These are phyloP conservation scores for Orientallactaga sibirica DNA, from an alignment of 2,797 vertebrate genomes.

Conservation along the genomic window DNA sequence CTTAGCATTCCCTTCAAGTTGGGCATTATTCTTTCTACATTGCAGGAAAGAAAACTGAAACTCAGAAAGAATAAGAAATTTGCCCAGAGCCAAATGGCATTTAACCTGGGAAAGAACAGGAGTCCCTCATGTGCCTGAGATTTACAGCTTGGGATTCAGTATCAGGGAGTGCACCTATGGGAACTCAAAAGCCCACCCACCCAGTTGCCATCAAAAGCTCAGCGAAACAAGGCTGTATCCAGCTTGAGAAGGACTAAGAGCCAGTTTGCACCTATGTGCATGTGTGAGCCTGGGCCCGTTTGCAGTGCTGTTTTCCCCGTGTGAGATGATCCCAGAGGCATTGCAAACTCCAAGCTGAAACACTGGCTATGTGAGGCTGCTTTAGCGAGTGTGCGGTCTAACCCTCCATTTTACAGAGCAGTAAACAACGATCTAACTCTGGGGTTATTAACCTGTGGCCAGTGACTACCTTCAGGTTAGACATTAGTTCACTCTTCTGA, in stretches of 20 bases:
- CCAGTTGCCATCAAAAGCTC: not conserved
- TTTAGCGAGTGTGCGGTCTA: not conserved
- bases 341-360: not conserved
- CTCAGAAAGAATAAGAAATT: not conserved
- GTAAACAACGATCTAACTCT: not conserved
- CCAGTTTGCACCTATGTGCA: not conserved
- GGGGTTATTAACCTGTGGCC: not conserved
- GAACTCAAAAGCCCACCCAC: not conserved
- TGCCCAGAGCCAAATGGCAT: not conserved
- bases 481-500: not conserved
- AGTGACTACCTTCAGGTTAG: not conserved
- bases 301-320: not conserved
- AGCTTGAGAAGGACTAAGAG: not conserved
- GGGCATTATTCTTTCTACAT: not conserved
- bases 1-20: not conserved
- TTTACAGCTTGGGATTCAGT: no score
- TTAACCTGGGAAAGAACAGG: not conserved
- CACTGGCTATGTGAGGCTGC: not conserved
- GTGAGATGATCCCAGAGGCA: not conserved
- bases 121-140: not conserved
- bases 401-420: not conserved
- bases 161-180: not conserved
- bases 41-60: not conserved
- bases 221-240: not conserved
- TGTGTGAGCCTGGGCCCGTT: not conserved